These are phyloP conservation scores for Musca vetustissima DNA, from an alignment of 1,140 invertebrate genomes.

Conservation along the genomic window DNA sequence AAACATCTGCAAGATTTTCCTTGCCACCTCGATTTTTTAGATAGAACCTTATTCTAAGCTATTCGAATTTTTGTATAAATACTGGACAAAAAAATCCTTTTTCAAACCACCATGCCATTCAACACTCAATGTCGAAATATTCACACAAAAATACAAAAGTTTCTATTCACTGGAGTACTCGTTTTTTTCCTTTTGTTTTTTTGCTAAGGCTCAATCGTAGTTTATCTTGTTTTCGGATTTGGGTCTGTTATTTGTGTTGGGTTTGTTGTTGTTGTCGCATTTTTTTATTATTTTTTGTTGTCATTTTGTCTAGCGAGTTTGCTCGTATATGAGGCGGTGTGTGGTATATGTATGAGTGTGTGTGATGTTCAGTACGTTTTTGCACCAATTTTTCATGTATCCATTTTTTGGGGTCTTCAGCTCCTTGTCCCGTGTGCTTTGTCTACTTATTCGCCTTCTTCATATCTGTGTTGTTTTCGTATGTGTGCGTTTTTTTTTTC, in stretches of 20 bases:
- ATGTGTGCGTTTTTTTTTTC: too few relatives aligned
- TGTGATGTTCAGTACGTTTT: neutral
- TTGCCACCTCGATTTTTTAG: too few relatives aligned
- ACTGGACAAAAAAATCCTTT: too few relatives aligned
- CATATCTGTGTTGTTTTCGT: too few relatives aligned
- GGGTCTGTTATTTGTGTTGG: neutral
- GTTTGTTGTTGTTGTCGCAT: neutral
- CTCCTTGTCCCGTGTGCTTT: neutral
- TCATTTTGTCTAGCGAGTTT: too few relatives aligned
- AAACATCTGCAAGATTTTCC: too few relatives aligned
- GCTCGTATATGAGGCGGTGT: neutral
- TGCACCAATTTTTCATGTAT: conserved; percentile 24
- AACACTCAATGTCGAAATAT: too few relatives aligned
- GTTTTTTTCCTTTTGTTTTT: conserved; percentile 11
- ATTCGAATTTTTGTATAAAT: too few relatives aligned
- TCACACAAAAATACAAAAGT: too few relatives aligned
- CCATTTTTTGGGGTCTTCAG: neutral
- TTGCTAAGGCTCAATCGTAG: conserved; percentile 4
- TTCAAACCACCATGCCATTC: too few relatives aligned
- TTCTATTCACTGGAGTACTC: neutral
- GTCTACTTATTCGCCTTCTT: neutral
- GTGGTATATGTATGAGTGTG: neutral
- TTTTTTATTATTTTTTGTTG: neutral
- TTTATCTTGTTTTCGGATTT: conserved; percentile 15
- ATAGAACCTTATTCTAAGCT: too few relatives aligned